Conservation (phyloP, 1,140 invertebrate species). For the Teleogryllus occipitalis region DNA sequence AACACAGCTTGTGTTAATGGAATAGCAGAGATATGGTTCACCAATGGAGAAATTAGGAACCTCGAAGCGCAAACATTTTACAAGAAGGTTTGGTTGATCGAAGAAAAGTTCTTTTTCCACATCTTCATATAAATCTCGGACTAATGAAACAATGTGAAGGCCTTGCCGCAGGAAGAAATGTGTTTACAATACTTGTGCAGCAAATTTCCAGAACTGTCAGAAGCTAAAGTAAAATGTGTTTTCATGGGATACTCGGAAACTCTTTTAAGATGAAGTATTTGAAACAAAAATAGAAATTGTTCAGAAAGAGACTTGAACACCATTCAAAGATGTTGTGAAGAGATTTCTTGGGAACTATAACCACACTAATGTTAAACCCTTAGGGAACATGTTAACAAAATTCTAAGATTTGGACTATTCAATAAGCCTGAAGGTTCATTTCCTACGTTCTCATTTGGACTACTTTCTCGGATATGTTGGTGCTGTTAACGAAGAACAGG, state of each 20-base stretch:
- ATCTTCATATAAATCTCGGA: too few relatives aligned
- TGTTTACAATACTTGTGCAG: conserved; percentile 1
- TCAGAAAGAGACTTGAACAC: background rate
- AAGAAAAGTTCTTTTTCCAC: too few relatives aligned
- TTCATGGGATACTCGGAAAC: conserved; percentile 8
- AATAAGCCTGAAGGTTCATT: conserved; percentile 30
- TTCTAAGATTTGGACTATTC: background rate
- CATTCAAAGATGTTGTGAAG: conserved; percentile 12
- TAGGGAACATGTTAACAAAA: background rate
- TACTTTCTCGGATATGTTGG: conserved; percentile 33
- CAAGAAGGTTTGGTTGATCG: too few relatives aligned
- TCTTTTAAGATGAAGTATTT: background rate
- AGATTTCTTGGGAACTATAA: conserved; percentile 28
- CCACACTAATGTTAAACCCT: background rate
- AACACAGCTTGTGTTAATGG: too few relatives aligned
- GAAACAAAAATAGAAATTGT: background rate
- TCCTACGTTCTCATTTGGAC: conserved; percentile 35
- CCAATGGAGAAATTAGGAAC: too few relatives aligned
- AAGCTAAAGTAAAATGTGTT: conserved; percentile 12
- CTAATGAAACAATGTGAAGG: too few relatives aligned
- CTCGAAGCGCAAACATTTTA: too few relatives aligned
- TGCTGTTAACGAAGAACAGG: conserved; percentile 33
- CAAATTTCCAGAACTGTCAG: conserved; percentile 22
- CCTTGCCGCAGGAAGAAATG: background rate
- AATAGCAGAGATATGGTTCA: conserved; percentile 17